These are phyloP conservation scores for Liolophura sinensis DNA, from an alignment of 1,140 invertebrate genomes.

Conservation along the genomic window DNA sequence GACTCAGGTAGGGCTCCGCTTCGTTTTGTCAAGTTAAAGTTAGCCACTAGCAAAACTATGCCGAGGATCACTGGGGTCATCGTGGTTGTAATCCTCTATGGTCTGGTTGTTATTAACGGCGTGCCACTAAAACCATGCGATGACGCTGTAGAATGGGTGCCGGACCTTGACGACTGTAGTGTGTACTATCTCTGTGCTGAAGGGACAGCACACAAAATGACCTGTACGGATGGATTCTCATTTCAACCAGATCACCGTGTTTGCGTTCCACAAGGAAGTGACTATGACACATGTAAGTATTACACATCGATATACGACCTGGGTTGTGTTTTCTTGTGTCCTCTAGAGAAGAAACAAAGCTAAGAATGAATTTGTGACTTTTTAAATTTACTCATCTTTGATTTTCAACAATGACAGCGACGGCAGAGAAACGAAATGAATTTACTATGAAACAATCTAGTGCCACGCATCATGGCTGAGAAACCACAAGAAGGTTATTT, in stretches of 20 bases:
- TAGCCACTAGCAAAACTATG: too few relatives aligned
- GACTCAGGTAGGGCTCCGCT: too few relatives aligned
- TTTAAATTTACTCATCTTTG: neutral
- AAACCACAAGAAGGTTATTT: too few relatives aligned
- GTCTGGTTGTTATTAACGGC: too few relatives aligned
- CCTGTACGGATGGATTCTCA: slow-evolving; percentile 11
- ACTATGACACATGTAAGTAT: slow-evolving; percentile 20
- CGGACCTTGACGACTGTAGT: slow-evolving; percentile 16
- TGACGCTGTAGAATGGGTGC: neutral
- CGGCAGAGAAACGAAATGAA: too few relatives aligned
- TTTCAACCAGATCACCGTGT: slow-evolving; percentile 6
- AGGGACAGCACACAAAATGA: slow-evolving; percentile 8
- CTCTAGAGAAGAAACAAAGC: neutral
- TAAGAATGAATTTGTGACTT: neutral
- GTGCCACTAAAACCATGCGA: too few relatives aligned
- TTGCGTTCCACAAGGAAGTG: slow-evolving; percentile 11
- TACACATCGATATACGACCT: neutral
- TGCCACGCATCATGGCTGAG: too few relatives aligned
- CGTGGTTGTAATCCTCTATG: too few relatives aligned
- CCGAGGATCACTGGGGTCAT: too few relatives aligned
- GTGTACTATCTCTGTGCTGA: slow-evolving; percentile 19
- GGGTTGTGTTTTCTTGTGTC: too few relatives aligned
- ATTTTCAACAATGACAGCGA: neutral
- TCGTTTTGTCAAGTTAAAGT: too few relatives aligned
- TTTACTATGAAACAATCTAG: too few relatives aligned